Conservation (phyloP, 2,797 vertebrate genomes). For the Leucoraja ocellata region DNA sequence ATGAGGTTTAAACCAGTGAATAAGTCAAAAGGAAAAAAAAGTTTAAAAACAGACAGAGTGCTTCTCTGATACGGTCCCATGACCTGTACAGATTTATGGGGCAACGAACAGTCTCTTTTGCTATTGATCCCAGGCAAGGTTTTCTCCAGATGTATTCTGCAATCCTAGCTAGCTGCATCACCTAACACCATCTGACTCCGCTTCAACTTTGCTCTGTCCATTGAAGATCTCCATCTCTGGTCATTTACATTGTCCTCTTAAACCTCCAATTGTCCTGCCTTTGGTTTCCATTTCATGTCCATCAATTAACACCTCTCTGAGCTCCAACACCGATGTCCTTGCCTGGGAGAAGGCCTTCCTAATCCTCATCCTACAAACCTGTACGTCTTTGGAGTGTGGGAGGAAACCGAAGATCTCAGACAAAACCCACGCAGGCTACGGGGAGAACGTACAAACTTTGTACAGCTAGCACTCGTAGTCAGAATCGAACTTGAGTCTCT, state of each 20-base stretch:
- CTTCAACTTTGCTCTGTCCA: neutral
- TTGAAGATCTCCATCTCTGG: no score
- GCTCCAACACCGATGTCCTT: no score
- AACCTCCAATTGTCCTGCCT: neutral
- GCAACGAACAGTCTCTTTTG: no score
- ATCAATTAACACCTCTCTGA: neutral
- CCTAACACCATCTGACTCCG: neutral
- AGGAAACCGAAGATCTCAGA: no score
- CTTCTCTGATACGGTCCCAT: neutral
- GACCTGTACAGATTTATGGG: neutral
- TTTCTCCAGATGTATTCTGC: neutral
- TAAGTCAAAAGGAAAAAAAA: neutral
- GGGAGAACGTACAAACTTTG: no score
- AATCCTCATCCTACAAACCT: neutral
- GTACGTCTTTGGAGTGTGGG: no score
- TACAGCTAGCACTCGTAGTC: no score
- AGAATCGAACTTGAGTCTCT: no score
- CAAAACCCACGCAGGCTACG: no score
- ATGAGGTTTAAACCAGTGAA: neutral
- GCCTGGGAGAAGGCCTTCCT: neutral
- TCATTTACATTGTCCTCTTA: neutral
- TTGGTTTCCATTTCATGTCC: neutral
- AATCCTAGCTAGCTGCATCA: neutral
- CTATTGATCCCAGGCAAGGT: no score
- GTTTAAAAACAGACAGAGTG: neutral